Evolutionary conservation across 2,113 vertebrate species (phyloP).

Genomic region (Vanacampus margaritifer): DNA sequence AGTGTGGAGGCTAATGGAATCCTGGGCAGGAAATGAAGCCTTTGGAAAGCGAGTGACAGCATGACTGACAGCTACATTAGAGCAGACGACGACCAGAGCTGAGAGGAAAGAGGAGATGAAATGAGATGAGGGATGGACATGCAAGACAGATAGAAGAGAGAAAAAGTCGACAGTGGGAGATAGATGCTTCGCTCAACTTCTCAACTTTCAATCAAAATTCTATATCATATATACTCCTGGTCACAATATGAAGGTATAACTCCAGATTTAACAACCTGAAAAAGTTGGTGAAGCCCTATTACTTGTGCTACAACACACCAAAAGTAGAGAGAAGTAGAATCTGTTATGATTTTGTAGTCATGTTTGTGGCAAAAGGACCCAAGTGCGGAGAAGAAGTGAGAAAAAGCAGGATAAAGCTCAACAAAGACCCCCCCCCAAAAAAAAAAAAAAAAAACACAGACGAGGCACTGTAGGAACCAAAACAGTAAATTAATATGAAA

Average conservation of each 20-base stretch:
- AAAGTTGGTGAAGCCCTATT: not conserved
- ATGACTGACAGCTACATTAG: conserved; percentile 64
- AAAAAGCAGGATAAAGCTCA: too few relatives aligned
- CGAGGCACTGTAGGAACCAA: too few relatives aligned
- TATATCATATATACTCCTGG: not conserved
- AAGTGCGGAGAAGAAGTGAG: too few relatives aligned
- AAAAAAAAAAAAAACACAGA: too few relatives aligned
- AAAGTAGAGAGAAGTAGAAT: not conserved
- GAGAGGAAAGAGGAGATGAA: conserved; percentile 2
- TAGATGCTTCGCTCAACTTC: conserved; percentile 1
- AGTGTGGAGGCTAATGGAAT: conserved; percentile 59
- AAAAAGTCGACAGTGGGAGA: not conserved
- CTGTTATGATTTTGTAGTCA: too few relatives aligned
- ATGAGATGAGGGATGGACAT: conserved; percentile 1
- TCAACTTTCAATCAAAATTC: not conserved
- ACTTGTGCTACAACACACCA: not conserved
- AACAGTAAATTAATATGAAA: too few relatives aligned
- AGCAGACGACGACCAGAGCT: conserved; percentile 14
- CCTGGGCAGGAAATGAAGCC: conserved; percentile 57
- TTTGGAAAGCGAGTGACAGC: conserved; percentile 46
- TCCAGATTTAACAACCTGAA: not conserved
- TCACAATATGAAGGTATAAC: not conserved
- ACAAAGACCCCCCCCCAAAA: too few relatives aligned
- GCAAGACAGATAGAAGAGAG: conserved; percentile 3
- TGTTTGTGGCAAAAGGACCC: too few relatives aligned